phyloP scores from a whole-genome alignment of 1,140 invertebrate genomes.

The Magallana gigas region DNA sequence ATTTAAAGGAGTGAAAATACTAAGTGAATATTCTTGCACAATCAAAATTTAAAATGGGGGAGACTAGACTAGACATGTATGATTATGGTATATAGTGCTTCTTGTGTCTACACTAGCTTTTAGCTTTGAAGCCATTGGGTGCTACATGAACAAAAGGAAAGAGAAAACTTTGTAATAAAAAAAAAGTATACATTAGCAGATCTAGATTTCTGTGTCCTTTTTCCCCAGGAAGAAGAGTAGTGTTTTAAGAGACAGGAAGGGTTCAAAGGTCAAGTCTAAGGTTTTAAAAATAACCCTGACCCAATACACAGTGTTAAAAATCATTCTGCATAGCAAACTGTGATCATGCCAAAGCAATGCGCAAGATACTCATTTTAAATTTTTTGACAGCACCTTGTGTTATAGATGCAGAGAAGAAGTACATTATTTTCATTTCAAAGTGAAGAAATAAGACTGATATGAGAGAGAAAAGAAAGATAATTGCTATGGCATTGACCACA shows the following conservation, averaged over 20 bases:
- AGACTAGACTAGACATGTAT: background rate
- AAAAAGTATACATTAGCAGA: slow-evolving; percentile 11
- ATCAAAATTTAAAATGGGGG: background rate
- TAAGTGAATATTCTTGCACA: too few species aligned
- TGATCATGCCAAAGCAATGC: slow-evolving; percentile 10
- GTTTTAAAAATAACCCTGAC: slow-evolving; percentile 36
- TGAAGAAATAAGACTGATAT: too few species aligned
- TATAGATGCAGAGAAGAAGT: too few species aligned
- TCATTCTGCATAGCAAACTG: slow-evolving; percentile 20
- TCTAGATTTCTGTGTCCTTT: background rate
- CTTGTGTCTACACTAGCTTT: slow-evolving; percentile 26
- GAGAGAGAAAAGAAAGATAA: too few species aligned
- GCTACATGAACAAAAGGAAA: background rate
- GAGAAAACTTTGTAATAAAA: slow-evolving; percentile 14
- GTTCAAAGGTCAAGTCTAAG: slow-evolving; percentile 39
- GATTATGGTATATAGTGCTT: background rate
- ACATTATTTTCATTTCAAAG: too few species aligned
- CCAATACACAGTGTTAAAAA: slow-evolving; percentile 37
- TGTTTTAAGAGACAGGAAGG: background rate
- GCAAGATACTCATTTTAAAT: too few species aligned
- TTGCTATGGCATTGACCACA: slow-evolving; percentile 14
- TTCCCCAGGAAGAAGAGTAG: slow-evolving; percentile 15
- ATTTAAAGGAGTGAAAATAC: too few species aligned
- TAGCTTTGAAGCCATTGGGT: background rate
- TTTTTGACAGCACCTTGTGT: too few species aligned